Percentiles rank a stretch among this genome's conserved stretches.
Conservation (phyloP, 2,888 invertebrate species). For the Lordiphosa fenestrarum region DNA sequence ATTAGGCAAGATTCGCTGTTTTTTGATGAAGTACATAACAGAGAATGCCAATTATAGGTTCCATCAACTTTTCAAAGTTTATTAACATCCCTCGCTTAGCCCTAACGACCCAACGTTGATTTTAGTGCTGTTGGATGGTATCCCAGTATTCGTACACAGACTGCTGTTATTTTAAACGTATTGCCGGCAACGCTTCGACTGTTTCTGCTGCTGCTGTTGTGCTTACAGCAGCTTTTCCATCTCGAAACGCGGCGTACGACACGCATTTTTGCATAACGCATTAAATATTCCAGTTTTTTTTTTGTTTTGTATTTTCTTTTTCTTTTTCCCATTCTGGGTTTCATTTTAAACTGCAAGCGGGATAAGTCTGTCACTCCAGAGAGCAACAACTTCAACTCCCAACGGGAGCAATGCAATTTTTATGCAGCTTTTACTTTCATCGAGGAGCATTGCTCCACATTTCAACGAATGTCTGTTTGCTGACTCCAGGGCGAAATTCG, state of each 20-base stretch:
- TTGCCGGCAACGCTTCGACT: conserved; percentile 40
- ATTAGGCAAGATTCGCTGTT: too few relatives aligned
- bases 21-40: too few relatives aligned
- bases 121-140: conserved; percentile 25
- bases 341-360: conserved; percentile 67
- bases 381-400: conserved; percentile 40
- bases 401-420: conserved; percentile 28
- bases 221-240: conserved; percentile 3
- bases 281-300: conserved; percentile 70
- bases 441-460: conserved; percentile 50
- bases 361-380: conserved; percentile 31
- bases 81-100: not conserved
- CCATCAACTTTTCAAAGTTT: too few relatives aligned
- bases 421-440: conserved; percentile 62
- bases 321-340: conserved; percentile 50
- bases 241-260: conserved; percentile 17
- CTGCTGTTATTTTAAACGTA: conserved; percentile 71
- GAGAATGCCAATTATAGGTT: too few relatives aligned
- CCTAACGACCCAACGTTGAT: conserved; percentile 17
- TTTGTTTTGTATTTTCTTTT: conserved; percentile 36
- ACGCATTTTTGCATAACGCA: conserved; percentile 71
- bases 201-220: conserved; percentile 9
- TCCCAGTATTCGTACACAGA: conserved; percentile 22
- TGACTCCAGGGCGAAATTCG: conserved; percentile 27
- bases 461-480: conserved; percentile 55